Evolutionary conservation across 1,140 invertebrate species (phyloP), one percentile per base, ranked within the genome.

Genomic region (Brachionus sp.): DNA sequence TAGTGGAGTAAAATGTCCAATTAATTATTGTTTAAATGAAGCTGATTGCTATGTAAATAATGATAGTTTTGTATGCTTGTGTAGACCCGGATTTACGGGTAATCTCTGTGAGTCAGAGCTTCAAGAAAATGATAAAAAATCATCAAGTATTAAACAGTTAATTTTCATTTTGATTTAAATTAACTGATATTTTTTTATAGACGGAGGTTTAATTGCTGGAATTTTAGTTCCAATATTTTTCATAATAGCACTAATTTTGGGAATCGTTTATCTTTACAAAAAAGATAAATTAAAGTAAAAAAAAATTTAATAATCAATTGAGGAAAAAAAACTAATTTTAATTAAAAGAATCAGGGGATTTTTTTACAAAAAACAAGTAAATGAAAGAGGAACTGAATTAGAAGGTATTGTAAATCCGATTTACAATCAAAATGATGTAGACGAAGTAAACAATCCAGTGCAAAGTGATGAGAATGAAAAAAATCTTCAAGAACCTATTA

Each of bases 11-110:
- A 73, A 37, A 39, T 75, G 70, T 46, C 37, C 70, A 12, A 29
- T 35, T 9, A 35, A 75, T 75, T 75, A 46, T 75, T 75, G 70
- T 46, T 19, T 23, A 75, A 75, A 75, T 75, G 70, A 46, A 25
- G 70, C 19, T 25, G 70, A 46, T 0, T 75, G 70, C 25, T 46
- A 35, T 75, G 6, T 46, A 13, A 10, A 12, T 5, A 50, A 75
- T 46, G 25, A 75, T 42, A 25, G 44, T 12, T 46, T 46, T 46
- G 6, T 3, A 5, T 75, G 70, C 29, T 29, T 29, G 13, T 75
- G 70, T 75, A 46, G 29, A 13, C 70, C 70, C 5, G 42, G 42
- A 46, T 75, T 25, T 46, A 75, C 42, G 12, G 70, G 70, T 19
- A 75, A 46, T 46, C 12, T 75, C 4, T 75, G 70, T 46, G 70